phyloP scores from a whole-genome alignment of 2,888 invertebrate species.

The Phanerotoma sp. region DNA sequence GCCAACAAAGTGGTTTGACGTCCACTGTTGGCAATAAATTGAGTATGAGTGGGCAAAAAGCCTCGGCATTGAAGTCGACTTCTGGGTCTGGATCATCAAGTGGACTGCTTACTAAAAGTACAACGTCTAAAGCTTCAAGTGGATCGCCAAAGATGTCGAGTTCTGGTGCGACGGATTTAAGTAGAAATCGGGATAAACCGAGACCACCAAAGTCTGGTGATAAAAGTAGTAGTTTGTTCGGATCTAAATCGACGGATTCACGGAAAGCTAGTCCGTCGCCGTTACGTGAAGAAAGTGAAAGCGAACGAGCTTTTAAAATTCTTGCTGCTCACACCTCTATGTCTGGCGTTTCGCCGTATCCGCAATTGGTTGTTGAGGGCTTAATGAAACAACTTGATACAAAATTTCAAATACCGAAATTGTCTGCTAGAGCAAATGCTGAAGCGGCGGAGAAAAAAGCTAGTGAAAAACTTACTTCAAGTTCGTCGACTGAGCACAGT shows the following conservation, averaged over 20 bases:
- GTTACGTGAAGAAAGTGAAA: constrained; percentile 66
- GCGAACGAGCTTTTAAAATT: constrained; percentile 65
- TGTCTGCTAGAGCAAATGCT: constrained; percentile 62
- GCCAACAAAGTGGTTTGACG: constrained; percentile 40
- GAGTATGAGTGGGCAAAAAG: constrained; percentile 46
- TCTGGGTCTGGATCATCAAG: constrained; percentile 46
- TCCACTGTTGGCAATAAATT: constrained; percentile 54
- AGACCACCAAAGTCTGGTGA: constrained; percentile 65
- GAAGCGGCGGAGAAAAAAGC: constrained; percentile 46
- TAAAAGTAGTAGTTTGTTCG: constrained; percentile 57
- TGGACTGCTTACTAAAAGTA: constrained; percentile 37
- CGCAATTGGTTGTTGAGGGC: constrained; percentile 69
- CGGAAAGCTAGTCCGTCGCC: constrained; percentile 70
- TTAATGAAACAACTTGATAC: constrained; percentile 79
- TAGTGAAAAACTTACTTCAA: constrained; percentile 29
- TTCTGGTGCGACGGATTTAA: constrained; percentile 61
- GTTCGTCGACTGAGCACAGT: constrained; percentile 22
- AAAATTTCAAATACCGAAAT: constrained; percentile 85
- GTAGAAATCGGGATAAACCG: constrained; percentile 65
- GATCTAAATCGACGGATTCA: constrained; percentile 52
- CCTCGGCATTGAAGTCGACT: constrained; percentile 46
- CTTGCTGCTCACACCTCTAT: constrained; percentile 62
- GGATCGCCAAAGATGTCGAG: constrained; percentile 66
- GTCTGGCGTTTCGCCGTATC: constrained; percentile 56
- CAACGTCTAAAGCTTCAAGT: constrained; percentile 50